phyloP scores from a whole-genome alignment of 2,797 vertebrate species.

The Coregonus sp. region DNA sequence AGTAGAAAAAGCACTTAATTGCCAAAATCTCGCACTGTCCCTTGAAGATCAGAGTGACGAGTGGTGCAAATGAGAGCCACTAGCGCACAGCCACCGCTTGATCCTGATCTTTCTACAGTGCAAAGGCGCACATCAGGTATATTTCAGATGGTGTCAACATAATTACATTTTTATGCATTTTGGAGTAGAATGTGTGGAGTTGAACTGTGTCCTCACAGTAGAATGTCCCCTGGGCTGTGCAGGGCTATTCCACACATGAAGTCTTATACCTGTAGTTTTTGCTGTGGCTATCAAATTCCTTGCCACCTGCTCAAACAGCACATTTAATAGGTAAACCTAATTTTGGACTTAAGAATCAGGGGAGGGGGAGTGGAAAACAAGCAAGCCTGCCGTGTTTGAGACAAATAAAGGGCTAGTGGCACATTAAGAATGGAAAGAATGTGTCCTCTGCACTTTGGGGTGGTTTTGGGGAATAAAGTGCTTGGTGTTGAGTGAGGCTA shows the following conservation, averaged over 20 bases:
- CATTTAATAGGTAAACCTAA: background rate
- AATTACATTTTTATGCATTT: too few relatives aligned
- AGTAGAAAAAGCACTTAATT: too few relatives aligned
- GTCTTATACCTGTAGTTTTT: background rate
- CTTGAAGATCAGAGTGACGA: too few relatives aligned
- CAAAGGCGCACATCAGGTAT: too few relatives aligned
- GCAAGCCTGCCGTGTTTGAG: background rate
- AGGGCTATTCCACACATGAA: background rate
- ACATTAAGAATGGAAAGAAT: slow-evolving; percentile 3
- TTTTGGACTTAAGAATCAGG: background rate
- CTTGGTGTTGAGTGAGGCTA: background rate
- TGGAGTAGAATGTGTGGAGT: too few relatives aligned
- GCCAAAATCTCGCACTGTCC: too few relatives aligned
- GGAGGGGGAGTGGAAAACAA: background rate
- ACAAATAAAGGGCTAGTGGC: background rate
- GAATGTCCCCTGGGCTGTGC: background rate
- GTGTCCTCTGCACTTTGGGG: background rate
- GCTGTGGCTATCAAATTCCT: background rate
- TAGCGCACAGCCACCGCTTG: too few relatives aligned
- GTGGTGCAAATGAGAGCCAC: too few relatives aligned
- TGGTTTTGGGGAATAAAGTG: background rate
- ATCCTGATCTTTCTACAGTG: too few relatives aligned
- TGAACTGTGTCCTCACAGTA: too few relatives aligned
- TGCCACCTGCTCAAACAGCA: background rate
- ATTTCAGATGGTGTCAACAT: too few relatives aligned